A percentile compares a stretch with the other conserved stretches of the same genome.
Conservation (phyloP, 1,140 invertebrate genomes). For the Trypoxylus dichotomus region DNA sequence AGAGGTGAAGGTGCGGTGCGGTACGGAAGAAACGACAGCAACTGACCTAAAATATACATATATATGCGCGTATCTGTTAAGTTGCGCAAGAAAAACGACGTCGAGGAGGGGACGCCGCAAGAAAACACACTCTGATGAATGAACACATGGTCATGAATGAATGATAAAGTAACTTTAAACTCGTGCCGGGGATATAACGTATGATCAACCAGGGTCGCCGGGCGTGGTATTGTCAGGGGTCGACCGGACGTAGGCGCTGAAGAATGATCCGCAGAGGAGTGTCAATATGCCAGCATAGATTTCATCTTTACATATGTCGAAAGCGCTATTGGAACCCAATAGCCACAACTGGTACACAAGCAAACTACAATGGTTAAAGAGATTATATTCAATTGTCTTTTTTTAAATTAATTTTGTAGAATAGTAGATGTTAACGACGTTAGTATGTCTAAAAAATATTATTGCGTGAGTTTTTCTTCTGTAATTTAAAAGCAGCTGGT, state of each 20-base stretch:
- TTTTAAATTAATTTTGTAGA: too few species aligned
- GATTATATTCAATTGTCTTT: too few species aligned
- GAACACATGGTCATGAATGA: slow-evolving; percentile 49
- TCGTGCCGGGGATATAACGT: slow-evolving; percentile 42
- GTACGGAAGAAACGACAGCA: slow-evolving; percentile 37
- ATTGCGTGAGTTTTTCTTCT: too few species aligned
- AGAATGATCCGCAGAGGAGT: slow-evolving; percentile 36
- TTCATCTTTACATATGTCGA: slow-evolving; percentile 31
- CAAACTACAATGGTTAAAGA: too few species aligned
- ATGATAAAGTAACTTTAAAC: slow-evolving; percentile 43
- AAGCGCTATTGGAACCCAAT: background rate
- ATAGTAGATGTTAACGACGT: too few species aligned
- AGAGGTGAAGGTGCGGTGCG: slow-evolving; percentile 42
- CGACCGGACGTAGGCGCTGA: slow-evolving; percentile 35
- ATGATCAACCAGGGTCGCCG: slow-evolving; percentile 43
- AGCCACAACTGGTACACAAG: background rate
- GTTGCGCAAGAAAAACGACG: slow-evolving; percentile 37
- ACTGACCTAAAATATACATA: slow-evolving; percentile 42
- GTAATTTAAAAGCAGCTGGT: too few species aligned
- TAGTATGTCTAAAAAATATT: too few species aligned
- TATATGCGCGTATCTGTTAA: slow-evolving; percentile 37
- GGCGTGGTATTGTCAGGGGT: slow-evolving; percentile 40
- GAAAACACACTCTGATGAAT: slow-evolving; percentile 43
- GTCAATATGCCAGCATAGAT: slow-evolving; percentile 34
- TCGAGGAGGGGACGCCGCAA: slow-evolving; percentile 34